phyloP scores from a whole-genome alignment of 2,113 vertebrate genomes.

The Tamias sibiricus region DNA sequence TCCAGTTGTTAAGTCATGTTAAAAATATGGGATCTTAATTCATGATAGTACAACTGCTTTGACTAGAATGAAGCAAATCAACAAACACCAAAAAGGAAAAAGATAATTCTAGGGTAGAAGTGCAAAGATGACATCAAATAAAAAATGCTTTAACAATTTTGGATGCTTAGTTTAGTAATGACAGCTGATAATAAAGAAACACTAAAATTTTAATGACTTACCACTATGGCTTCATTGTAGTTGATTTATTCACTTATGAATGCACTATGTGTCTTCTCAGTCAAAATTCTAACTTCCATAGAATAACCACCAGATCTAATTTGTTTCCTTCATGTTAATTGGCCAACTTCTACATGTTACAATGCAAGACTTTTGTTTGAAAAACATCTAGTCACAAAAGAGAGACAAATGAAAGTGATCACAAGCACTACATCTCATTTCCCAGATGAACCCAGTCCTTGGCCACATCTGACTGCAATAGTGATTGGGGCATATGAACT shows the following conservation, averaged over 20 bases:
- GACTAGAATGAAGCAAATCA: background rate
- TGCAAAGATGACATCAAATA: background rate
- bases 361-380: background rate
- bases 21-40: background rate
- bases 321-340: background rate
- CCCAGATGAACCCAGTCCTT: background rate
- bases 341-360: background rate
- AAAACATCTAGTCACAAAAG: background rate
- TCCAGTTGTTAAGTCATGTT: background rate
- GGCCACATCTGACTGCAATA: background rate
- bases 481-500: background rate
- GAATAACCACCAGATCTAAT: background rate
- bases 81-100: background rate
- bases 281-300: background rate
- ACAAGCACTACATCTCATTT: too few relatives aligned
- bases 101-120: background rate
- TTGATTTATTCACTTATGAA: background rate
- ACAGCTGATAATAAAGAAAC: background rate
- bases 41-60: background rate
- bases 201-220: background rate
- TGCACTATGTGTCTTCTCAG: background rate
- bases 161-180: background rate
- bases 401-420: too few relatives aligned
- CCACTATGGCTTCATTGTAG: too few relatives aligned
- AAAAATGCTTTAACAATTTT: background rate